Conservation (phyloP, 2,113 vertebrate species). For the Pelecanoides urinatrix region DNA sequence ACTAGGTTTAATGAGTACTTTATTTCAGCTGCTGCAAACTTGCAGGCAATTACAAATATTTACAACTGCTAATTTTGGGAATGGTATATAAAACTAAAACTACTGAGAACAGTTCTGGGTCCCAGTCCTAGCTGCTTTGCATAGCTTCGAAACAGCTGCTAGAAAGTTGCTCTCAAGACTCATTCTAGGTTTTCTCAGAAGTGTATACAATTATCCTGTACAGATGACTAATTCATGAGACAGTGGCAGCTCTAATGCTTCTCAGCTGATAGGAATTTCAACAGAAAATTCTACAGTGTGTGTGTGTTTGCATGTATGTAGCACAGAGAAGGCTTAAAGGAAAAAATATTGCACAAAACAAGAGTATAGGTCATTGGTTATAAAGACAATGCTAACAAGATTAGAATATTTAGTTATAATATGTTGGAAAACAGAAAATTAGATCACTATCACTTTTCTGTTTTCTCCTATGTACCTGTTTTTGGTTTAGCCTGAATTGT, state of each 20-base stretch:
- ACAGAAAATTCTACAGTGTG: neutral
- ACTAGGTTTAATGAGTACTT: neutral
- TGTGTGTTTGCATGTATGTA: neutral
- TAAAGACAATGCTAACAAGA: neutral
- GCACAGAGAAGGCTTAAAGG: neutral
- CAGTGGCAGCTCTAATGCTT: neutral
- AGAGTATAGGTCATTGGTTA: no score
- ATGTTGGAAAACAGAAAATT: neutral
- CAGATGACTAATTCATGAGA: neutral
- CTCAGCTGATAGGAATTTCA: neutral
- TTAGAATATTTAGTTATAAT: neutral
- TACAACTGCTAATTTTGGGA: neutral
- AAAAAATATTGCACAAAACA: neutral
- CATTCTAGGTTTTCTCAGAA: neutral
- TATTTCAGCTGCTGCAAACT: neutral
- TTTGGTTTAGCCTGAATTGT: neutral
- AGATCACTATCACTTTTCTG: neutral
- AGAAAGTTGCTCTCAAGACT: neutral
- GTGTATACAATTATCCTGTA: neutral
- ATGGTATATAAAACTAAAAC: neutral
- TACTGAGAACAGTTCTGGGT: neutral
- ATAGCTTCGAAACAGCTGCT: neutral
- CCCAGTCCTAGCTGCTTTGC: neutral
- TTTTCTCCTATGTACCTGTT: neutral
- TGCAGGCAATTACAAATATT: neutral